Conservation (phyloP, 1,140 invertebrate genomes). For the Scaptomyza graminum region DNA sequence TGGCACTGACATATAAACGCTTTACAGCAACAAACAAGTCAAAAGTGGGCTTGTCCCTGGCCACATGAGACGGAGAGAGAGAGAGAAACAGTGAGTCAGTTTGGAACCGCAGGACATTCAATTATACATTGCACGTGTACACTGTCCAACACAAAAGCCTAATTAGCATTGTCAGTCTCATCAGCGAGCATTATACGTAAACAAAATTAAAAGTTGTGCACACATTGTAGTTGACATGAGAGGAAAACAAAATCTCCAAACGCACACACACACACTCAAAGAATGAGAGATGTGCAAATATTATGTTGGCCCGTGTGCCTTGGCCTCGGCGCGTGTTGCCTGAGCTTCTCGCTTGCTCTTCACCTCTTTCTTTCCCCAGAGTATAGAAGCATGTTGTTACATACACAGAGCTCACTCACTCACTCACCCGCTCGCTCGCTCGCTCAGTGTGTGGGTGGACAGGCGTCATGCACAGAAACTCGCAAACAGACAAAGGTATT, state of each 20-base stretch:
- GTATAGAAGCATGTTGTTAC: slow-evolving; percentile 22
- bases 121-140: slow-evolving; percentile 36
- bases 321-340: slow-evolving; percentile 44
- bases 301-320: slow-evolving; percentile 35
- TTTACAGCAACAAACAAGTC: slow-evolving; percentile 7
- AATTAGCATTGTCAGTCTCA: slow-evolving; percentile 10
- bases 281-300: slow-evolving; percentile 43
- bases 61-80: not conserved
- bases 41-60: slow-evolving; percentile 32
- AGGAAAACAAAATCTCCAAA: slow-evolving; percentile 13
- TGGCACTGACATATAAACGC: slow-evolving; percentile 12
- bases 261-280: not conserved
- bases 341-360: slow-evolving; percentile 3
- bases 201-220: not conserved
- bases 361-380: not conserved
- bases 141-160: slow-evolving; percentile 28
- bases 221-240: slow-evolving; percentile 22
- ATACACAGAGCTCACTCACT: slow-evolving; percentile 8
- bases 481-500: not conserved
- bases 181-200: not conserved
- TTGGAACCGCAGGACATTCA: slow-evolving; percentile 37
- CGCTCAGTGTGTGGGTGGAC: slow-evolving; percentile 24
- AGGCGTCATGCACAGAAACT: slow-evolving; percentile 11
- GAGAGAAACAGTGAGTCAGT: not conserved
- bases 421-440: not conserved